Percentiles rank a stretch among this genome's conserved stretches.
These are phyloP conservation scores for Leptobrachium leishanense DNA, from an alignment of 2,113 vertebrate genomes.

Conservation along the genomic window DNA sequence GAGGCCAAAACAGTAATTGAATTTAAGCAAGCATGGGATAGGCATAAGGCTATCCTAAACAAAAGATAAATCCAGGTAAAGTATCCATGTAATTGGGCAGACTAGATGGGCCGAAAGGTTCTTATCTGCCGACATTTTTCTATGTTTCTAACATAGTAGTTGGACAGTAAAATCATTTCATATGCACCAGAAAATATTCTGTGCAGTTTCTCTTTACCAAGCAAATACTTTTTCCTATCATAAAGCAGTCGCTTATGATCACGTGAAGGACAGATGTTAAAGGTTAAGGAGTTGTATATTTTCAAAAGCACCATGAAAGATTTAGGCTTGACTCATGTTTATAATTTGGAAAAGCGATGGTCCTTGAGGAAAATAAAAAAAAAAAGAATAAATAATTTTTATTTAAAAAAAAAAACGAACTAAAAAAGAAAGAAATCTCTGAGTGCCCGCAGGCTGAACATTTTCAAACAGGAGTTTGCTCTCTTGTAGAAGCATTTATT, in stretches of 20 bases:
- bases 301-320: conserved; percentile 21
- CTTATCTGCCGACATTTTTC: too few relatives aligned
- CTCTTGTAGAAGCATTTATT: conserved; percentile 24
- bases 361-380: conserved; percentile 29
- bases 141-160: too few relatives aligned
- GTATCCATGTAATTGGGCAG: too few relatives aligned
- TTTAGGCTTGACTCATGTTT: conserved; percentile 20
- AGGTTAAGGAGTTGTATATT: conserved; percentile 32
- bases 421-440: background rate
- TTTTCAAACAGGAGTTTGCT: conserved; percentile 37
- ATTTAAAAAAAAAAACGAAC: background rate
- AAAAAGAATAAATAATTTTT: too few relatives aligned
- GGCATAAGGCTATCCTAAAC: too few relatives aligned
- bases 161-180: too few relatives aligned
- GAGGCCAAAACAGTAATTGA: too few relatives aligned
- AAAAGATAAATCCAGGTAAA: too few relatives aligned
- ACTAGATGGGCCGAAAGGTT: too few relatives aligned
- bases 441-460: conserved; percentile 23
- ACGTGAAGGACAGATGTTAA: conserved; percentile 12
- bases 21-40: too few relatives aligned
- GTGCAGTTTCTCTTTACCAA: background rate
- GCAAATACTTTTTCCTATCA: background rate
- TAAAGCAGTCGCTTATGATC: conserved; percentile 20
- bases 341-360: conserved; percentile 37
- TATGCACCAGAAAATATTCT: background rate